Conservation (phyloP, 2,797 vertebrate species). For the Sebastolobus alascanus region DNA sequence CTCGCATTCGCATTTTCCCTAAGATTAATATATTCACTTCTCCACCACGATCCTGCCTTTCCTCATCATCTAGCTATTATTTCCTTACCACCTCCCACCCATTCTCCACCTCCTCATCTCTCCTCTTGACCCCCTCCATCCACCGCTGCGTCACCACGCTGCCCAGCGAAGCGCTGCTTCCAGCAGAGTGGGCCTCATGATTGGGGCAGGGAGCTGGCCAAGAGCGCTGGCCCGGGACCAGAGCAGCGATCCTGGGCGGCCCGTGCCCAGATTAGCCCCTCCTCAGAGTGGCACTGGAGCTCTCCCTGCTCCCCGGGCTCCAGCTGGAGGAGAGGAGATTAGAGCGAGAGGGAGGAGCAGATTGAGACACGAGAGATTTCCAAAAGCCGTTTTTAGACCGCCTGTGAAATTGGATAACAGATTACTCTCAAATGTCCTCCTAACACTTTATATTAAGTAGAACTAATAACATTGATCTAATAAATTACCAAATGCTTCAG, state of each 20-base stretch:
- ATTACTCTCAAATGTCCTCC: constrained; percentile 79
- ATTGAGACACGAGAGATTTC: constrained; percentile 77
- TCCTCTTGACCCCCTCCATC: constrained; percentile 44
- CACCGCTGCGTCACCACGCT: constrained; percentile 35
- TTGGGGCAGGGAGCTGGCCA: constrained; percentile 65
- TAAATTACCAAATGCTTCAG: constrained; percentile 71
- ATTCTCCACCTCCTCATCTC: constrained; percentile 24
- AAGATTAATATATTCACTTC: constrained; percentile 27
- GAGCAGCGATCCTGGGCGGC: constrained; percentile 75
- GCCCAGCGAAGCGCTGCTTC: constrained; percentile 35
- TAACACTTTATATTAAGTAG: constrained; percentile 79
- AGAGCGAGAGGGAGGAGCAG: constrained; percentile 67
- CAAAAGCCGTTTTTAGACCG: constrained; percentile 74
- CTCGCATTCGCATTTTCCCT: background rate
- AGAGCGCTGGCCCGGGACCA: constrained; percentile 73
- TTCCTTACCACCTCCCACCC: constrained; percentile 4
- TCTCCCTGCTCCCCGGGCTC: constrained; percentile 65
- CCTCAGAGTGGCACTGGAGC: constrained; percentile 67
- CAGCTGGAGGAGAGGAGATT: constrained; percentile 78
- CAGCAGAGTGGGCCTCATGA: constrained; percentile 55
- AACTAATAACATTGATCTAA: constrained; percentile 82
- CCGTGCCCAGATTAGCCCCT: constrained; percentile 73
- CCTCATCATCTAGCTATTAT: constrained; percentile 38
- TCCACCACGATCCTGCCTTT: background rate
- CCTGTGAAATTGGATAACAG: constrained; percentile 83